A percentile compares a stretch with the other conserved stretches of the same genome.
These are phyloP conservation scores for Mirza zaza DNA, from an alignment of 2,113 vertebrate genomes.

Conservation along the genomic window DNA sequence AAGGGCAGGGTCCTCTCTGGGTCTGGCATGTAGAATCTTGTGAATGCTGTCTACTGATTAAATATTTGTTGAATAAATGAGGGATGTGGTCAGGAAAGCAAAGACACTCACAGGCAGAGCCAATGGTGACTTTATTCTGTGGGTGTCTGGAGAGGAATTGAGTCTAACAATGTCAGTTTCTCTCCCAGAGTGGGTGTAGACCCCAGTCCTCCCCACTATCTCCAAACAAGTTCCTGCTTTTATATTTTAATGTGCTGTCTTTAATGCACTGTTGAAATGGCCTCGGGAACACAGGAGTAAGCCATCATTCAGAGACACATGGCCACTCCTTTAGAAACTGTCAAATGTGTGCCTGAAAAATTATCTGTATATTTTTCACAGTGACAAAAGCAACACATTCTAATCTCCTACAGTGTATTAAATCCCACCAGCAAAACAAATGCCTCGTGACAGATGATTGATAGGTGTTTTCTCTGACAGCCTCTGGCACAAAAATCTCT, in stretches of 20 bases:
- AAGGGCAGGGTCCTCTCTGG: neutral
- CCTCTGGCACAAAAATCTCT: slow-evolving; percentile 57
- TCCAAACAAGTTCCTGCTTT: neutral
- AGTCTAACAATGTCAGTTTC: neutral
- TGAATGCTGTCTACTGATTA: neutral
- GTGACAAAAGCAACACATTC: slow-evolving; percentile 26
- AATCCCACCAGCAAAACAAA: slow-evolving; percentile 71
- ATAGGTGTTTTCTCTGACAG: slow-evolving; percentile 27
- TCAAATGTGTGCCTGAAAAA: slow-evolving; percentile 8
- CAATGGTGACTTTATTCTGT: neutral
- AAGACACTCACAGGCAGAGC: neutral
- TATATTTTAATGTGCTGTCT: slow-evolving; percentile 2
- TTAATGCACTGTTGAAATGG: neutral
- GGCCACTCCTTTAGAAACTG: neutral
- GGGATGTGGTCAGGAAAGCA: neutral
- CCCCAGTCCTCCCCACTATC: neutral
- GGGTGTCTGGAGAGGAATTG: neutral
- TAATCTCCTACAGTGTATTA: slow-evolving; percentile 60
- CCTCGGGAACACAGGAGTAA: neutral
- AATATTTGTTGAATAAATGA: neutral
- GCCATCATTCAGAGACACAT: neutral
- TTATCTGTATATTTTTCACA: slow-evolving; percentile 16
- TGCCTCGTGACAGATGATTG: slow-evolving; percentile 53
- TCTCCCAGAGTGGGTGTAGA: neutral
- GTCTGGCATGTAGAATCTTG: neutral